Evolutionary conservation across 1,140 invertebrate species (phyloP).

Genomic region (Holcopasites calliopsidis): DNA sequence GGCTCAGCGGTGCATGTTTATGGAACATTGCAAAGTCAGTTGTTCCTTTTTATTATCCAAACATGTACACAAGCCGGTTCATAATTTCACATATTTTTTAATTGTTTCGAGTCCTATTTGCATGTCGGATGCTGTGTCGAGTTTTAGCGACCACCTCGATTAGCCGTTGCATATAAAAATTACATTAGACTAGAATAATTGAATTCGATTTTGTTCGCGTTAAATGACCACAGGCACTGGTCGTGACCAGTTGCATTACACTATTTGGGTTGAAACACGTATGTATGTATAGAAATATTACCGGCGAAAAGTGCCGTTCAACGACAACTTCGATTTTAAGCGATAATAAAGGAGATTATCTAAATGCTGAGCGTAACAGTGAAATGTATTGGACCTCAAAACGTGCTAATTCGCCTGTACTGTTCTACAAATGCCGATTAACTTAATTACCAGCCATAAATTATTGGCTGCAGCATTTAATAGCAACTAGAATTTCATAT

Average conservation of each 20-base stretch:
- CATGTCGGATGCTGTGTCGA: too few species aligned
- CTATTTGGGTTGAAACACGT: slow-evolving; percentile 18
- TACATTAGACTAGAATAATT: slow-evolving; percentile 42
- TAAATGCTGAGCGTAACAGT: slow-evolving; percentile 35
- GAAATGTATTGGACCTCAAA: slow-evolving; percentile 45
- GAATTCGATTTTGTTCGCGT: slow-evolving; percentile 39
- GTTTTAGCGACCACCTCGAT: too few species aligned
- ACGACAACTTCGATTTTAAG: slow-evolving; percentile 44
- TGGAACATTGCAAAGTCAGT: neutral
- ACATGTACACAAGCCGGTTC: neutral
- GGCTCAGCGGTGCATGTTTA: neutral
- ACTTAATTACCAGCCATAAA: slow-evolving; percentile 34
- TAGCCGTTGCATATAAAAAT: slow-evolving; percentile 12
- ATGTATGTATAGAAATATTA: slow-evolving; percentile 40
- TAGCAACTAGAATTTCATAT: slow-evolving; percentile 24
- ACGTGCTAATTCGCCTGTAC: slow-evolving; percentile 46
- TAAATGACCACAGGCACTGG: slow-evolving; percentile 23
- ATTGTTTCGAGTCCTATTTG: neutral
- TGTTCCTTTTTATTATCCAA: neutral
- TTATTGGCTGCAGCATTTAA: slow-evolving; percentile 30
- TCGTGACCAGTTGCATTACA: slow-evolving; percentile 29
- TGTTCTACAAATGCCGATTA: slow-evolving; percentile 45
- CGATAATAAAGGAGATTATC: slow-evolving; percentile 49
- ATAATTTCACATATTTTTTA: neutral
- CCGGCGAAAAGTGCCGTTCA: slow-evolving; percentile 42